These are phyloP conservation scores for Lepilemur ruficaudatus DNA, from an alignment of 2,797 vertebrate species.

Conservation along the genomic window DNA sequence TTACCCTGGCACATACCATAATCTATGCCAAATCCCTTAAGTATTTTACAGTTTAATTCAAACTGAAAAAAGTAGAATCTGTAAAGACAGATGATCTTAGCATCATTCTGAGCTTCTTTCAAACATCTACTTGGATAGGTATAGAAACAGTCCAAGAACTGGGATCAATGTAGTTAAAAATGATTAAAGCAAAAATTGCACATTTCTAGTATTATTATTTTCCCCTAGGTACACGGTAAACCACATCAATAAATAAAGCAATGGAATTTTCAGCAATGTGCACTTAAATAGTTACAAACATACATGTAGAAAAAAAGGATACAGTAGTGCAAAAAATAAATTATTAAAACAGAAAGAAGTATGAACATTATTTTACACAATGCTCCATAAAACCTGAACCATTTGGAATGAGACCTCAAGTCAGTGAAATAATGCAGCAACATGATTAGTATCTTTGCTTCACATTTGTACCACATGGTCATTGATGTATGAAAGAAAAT, in stretches of 20 bases:
- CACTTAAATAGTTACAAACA: slow-evolving; percentile 82
- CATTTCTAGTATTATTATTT: slow-evolving; percentile 73
- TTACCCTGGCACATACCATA: neutral
- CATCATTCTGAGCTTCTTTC: slow-evolving; percentile 23
- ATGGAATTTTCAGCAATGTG: slow-evolving; percentile 76
- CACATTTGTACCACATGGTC: slow-evolving; percentile 82
- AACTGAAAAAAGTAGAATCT: neutral
- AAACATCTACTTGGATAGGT: slow-evolving; percentile 51
- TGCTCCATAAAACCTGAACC: slow-evolving; percentile 83
- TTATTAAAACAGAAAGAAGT: slow-evolving; percentile 82
- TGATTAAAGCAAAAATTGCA: slow-evolving; percentile 64
- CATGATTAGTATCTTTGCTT: slow-evolving; percentile 78
- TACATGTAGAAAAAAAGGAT: slow-evolving; percentile 64
- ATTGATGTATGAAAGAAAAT: slow-evolving; percentile 71
- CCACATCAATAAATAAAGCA: slow-evolving; percentile 84
- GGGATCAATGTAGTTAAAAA: slow-evolving; percentile 65
- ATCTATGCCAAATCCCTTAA: neutral
- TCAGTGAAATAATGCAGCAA: slow-evolving; percentile 80
- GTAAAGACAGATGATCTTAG: neutral
- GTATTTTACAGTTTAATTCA: slow-evolving; percentile 34
- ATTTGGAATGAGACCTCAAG: slow-evolving; percentile 82
- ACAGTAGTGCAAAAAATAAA: slow-evolving; percentile 87
- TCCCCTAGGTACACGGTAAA: slow-evolving; percentile 75
- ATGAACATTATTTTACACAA: slow-evolving; percentile 83
- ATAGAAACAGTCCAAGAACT: slow-evolving; percentile 71